Base-by-base conservation (phyloP, 2,888 invertebrate genomes). In the Callimorpha dominula region DNA sequence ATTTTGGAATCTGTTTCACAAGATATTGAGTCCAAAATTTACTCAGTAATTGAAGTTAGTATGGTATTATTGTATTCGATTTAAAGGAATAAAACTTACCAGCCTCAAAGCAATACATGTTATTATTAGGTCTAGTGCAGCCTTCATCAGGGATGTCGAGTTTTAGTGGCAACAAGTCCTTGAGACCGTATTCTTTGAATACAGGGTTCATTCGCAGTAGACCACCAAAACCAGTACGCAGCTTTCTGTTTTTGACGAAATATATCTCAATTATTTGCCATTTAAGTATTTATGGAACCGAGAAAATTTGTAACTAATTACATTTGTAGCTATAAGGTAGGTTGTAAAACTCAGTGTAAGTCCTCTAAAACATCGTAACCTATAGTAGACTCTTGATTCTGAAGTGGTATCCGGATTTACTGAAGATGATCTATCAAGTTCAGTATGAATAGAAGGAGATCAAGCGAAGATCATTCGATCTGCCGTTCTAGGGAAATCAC, bases 81-180 rank as follows among this genome's bases (percentile, higher is more conserved):
- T 50, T 60, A 2, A 20, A 54, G 50, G 31, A 46, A 57, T 1
- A 43, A 63, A 71, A 86, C 95, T 92, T 91, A 97, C 98, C 98
- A 81, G 98, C 98, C 96, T 99, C 98, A 88, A 99, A 99, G 90
- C 99, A 99, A 91, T 97, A 98, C 97, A 98, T 98, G 80, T 98
- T 98, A 87, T 97, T 97, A 91, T 98, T 98, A 0, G 98, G 98
- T 73, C 99, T 96, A 4, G 98, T 98, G 92, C 99, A 99, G 54
- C 99, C 99, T 95, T 99, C 98, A 89, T 99, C 99, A 20, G 99
- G 98, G 82, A 98, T 97, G 87, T 98, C 98, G 69, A 98, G 95
- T 91, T 99, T 99, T 68, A 98, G 94, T 0, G 99, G 99, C 63
- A 99, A 93, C 79, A 99, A 94, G 88, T 99, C 99, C 89, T 98